phyloP scores from a whole-genome alignment of 2,797 vertebrate species.

The Dermochelys coriacea region DNA sequence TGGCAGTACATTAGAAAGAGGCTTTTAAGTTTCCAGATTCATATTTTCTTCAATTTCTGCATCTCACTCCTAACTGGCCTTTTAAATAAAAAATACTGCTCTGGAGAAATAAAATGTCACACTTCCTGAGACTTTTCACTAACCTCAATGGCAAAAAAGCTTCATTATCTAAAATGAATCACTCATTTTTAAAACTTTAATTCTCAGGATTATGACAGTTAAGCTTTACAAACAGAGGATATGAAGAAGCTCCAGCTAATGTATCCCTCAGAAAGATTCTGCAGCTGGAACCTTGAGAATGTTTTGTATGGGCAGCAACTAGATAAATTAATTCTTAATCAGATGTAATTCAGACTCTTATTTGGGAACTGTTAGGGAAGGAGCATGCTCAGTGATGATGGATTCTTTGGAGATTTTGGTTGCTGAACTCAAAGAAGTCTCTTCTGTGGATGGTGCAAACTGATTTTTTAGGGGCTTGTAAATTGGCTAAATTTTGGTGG shows the following conservation, averaged over 20 bases:
- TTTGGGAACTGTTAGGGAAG: background rate
- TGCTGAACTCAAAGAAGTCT: background rate
- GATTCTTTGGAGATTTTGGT: background rate
- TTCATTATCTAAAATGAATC: constrained; percentile 33
- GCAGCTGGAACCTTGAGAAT: background rate
- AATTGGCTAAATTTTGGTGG: too few species aligned
- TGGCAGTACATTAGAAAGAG: background rate
- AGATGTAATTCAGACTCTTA: background rate
- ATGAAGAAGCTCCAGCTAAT: background rate
- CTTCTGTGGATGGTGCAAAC: too few species aligned
- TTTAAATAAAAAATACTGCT: constrained; percentile 30
- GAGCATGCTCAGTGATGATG: background rate
- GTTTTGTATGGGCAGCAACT: constrained; percentile 40
- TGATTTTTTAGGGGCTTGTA: too few species aligned
- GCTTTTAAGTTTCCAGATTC: background rate
- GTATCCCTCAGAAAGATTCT: constrained; percentile 3
- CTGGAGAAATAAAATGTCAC: constrained; percentile 46
- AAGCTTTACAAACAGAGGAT: background rate
- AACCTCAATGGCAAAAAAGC: constrained; percentile 5
- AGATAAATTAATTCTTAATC: background rate
- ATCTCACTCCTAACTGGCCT: constrained; percentile 44
- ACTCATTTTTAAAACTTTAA: constrained; percentile 44
- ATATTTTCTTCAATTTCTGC: background rate
- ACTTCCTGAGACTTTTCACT: constrained; percentile 33
- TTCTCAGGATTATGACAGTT: constrained; percentile 36